phyloP scores from a whole-genome alignment of 2,797 vertebrate genomes.

The Steatocranus sp. region DNA sequence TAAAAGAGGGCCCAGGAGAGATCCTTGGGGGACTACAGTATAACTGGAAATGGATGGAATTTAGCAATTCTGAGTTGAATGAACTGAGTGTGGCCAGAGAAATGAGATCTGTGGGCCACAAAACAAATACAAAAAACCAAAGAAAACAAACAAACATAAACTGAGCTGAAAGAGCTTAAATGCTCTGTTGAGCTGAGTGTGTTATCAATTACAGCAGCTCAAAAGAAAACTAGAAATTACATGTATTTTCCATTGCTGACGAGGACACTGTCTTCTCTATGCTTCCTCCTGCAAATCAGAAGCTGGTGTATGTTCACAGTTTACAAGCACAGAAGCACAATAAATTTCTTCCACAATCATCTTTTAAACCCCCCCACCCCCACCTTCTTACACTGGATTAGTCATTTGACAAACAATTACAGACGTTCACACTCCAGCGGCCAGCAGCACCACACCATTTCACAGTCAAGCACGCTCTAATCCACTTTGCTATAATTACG shows the following conservation, averaged over 20 bases:
- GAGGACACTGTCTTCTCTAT: neutral
- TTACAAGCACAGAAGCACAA: neutral
- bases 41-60: neutral
- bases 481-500: constrained; percentile 26
- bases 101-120: neutral
- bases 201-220: neutral
- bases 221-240: neutral
- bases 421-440: constrained; percentile 7
- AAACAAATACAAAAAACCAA: neutral
- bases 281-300: neutral
- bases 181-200: neutral
- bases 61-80: neutral
- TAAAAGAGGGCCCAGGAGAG: neutral
- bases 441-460: constrained; percentile 3
- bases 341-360: neutral
- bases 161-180: neutral
- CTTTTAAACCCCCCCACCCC: constrained; percentile 5
- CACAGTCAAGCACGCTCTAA: constrained; percentile 25
- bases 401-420: constrained; percentile 13
- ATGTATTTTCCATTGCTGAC: neutral
- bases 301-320: neutral
- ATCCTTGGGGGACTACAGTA: neutral
- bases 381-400: neutral
- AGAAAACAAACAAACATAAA: neutral
- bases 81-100: neutral